Evolutionary conservation across 2,888 invertebrate species (phyloP), one percentile per base, ranked within the genome.

Genomic region (Mythimna albipuncta): DNA sequence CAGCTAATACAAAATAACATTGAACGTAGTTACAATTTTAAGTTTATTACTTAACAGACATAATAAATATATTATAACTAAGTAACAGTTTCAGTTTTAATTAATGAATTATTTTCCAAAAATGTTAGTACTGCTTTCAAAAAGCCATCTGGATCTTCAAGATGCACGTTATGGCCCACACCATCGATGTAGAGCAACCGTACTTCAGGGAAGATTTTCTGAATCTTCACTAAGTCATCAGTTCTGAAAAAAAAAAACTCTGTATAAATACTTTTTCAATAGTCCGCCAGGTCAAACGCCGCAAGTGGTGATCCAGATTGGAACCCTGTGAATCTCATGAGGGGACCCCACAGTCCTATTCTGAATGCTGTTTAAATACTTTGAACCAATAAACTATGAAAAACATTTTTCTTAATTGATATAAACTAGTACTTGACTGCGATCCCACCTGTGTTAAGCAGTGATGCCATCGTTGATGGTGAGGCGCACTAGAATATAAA

Each of bases 91-190:
- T 38, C n/a, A 7, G 32, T 13, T 21, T 21, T 41, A n/a, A 72
- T 19, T 19, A 55, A 6, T 13, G 44, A 1, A 10, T 62, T 35
- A 57, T 44, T 93, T 62, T 55, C 32, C n/a, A 83, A 76, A 63
- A 82, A 80, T 4, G 62, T 58, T 1, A 32, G 2, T 2, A 83
- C 54, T 47, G 82, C 63, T 1, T 90, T 84, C 13, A 94, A 77
- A 83, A 97, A 97, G 55, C 93, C 87, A 0, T 82, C 73, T 83
- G 92, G 91, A 68, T 89, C 86, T 79, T 94, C 93, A 9, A 90
- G 86, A 63, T 94, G 94, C 6, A 93, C 90, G 67, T 94, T 93
- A 72, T 94, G 94, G 1, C 93, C 92, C 2, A 87, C 92, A 10
- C 85, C 87, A 52, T 87, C 76, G 3, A 94, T 84, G 44, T 91